These are phyloP conservation scores for Synaphobranchus kaupii DNA, from an alignment of 2,797 vertebrate genomes.

Conservation along the genomic window DNA sequence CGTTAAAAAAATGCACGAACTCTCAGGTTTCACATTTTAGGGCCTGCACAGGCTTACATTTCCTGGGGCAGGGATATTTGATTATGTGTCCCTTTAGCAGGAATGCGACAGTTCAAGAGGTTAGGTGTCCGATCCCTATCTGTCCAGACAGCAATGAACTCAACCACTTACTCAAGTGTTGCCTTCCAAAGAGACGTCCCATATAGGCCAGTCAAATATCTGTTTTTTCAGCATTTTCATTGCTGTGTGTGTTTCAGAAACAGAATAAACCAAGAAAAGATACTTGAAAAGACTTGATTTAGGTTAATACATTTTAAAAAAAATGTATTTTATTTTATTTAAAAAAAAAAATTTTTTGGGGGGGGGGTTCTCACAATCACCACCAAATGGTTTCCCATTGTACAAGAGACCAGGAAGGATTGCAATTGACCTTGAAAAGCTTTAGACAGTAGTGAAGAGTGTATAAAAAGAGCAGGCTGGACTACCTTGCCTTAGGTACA, in stretches of 20 bases:
- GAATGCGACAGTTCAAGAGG: conserved; percentile 44
- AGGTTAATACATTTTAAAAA: neutral
- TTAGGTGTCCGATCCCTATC: conserved; percentile 29
- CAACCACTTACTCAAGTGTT: neutral
- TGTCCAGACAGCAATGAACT: conserved; percentile 6
- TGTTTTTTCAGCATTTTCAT: neutral
- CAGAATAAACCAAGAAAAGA: too few species aligned
- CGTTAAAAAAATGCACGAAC: conserved; percentile 26
- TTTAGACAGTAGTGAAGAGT: neutral
- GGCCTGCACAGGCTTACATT: conserved; percentile 21
- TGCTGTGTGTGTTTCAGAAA: neutral
- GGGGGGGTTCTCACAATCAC: neutral
- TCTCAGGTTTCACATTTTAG: conserved; percentile 16
- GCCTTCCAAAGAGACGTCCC: neutral
- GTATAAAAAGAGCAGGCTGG: neutral
- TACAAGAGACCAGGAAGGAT: conserved; percentile 19
- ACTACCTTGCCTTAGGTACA: neutral
- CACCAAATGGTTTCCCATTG: conserved; percentile 60
- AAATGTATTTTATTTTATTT: neutral
- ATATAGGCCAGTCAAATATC: neutral
- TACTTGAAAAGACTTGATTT: too few species aligned
- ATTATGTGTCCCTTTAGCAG: conserved; percentile 31
- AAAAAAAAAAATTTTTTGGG: neutral
- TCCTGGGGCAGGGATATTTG: conserved; percentile 28
- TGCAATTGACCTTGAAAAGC: neutral